Percentiles rank a stretch among this genome's conserved stretches.
phyloP scores from a whole-genome alignment of 2,888 invertebrate genomes.

The Ferrisia virgata region DNA sequence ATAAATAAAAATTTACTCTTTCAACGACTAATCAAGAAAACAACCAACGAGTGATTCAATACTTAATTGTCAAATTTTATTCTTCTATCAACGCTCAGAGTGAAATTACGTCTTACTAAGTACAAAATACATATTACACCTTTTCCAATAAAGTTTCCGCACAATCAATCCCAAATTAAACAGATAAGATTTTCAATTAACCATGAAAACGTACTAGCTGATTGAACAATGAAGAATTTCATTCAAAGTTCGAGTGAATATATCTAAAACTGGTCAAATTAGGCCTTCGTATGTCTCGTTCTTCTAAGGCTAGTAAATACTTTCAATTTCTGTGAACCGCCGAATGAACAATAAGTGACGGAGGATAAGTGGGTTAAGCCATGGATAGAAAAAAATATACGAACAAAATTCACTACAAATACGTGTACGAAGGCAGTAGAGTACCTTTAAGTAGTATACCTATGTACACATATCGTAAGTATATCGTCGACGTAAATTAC shows the following conservation, averaged over 20 bases:
- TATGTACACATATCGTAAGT: neutral
- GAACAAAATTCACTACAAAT: neutral
- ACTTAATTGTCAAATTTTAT: too few relatives aligned
- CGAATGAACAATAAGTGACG: neutral
- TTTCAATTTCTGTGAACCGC: neutral
- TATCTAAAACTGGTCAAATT: neutral
- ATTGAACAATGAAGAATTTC: neutral
- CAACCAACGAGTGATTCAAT: too few relatives aligned
- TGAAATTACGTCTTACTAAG: too few relatives aligned
- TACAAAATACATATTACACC: neutral
- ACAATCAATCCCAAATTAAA: neutral
- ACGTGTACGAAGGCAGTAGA: too few relatives aligned
- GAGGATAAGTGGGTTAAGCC: neutral
- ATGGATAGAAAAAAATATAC: neutral
- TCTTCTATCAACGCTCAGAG: too few relatives aligned
- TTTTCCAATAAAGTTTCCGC: neutral
- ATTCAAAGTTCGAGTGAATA: neutral
- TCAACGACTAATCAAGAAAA: too few relatives aligned
- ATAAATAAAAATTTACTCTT: too few relatives aligned
- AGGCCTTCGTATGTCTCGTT: neutral
- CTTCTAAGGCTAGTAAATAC: neutral
- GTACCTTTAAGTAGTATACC: too few relatives aligned
- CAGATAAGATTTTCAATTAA: neutral
- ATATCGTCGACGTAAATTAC: neutral
- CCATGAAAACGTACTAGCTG: neutral